Base-by-base conservation (phyloP, 2,797 vertebrate species). In the Pseudochromis fuscus region DNA sequence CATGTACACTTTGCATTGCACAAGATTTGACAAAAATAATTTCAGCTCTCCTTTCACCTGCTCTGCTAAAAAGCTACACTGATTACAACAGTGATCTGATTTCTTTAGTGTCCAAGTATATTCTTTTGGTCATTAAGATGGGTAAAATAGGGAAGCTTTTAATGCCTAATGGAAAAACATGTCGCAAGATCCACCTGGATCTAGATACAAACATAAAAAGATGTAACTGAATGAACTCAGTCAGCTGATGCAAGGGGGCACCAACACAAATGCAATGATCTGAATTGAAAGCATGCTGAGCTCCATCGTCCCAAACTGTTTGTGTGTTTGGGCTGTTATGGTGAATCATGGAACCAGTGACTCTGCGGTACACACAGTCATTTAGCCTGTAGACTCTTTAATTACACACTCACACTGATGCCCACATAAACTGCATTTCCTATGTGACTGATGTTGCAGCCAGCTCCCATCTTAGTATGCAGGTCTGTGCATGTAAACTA, bases 281-380 rank as follows among this genome's bases (percentile, higher is more conserved):
- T 46, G 37, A 3, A 50, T 18, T 44, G 9, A 11, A 19, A 55
- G 7, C 27, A 24, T 28, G 27, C 35, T 31, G 18, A 58, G 66
- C 63, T 31, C n/a, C 2, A 49, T 37, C 3, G 10, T 52, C 38
- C 15, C n/a, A n/a, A 56, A 64, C 38, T 27, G 13, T 55, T 42
- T 45, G 23, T 53, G 16, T 59, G 42, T 53, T 33, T 51, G 49
- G 13, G 0, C 21, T 12, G 28, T 28, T 60, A 40, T 2, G 5
- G 38, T 55, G 42, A 84, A 68, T 37, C 28, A 42, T 21, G 31
- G 31, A 65, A 38, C 81, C 42, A 38, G 25, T 61, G 48, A 30
- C 55, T 64, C 33, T 56, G 16, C 48, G 59, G 46, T 40, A 23
- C 52, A 50, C 68, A 55, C 55, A 53, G 33, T 58, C 60, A 59